Percentiles rank a stretch among this genome's conserved stretches.
These are phyloP conservation scores for Aphelocoma coerulescens DNA, from an alignment of 2,113 vertebrate genomes.

Conservation along the genomic window DNA sequence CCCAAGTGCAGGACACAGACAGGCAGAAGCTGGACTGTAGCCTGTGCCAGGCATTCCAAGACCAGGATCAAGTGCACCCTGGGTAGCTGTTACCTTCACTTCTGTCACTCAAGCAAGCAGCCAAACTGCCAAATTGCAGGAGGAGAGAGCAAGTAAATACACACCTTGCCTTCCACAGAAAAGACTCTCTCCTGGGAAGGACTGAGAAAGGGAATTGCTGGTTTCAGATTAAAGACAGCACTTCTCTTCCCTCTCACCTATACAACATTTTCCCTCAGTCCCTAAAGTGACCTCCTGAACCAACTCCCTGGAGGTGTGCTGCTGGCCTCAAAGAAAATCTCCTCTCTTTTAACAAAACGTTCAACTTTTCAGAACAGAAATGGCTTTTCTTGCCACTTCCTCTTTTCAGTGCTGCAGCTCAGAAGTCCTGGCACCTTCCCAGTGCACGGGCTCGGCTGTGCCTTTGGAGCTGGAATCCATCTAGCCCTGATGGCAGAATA, in stretches of 20 bases:
- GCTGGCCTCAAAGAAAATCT: not conserved
- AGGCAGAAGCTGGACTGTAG: not conserved
- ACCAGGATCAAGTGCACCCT: not conserved
- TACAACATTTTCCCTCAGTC: not conserved
- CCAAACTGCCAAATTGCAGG: not conserved
- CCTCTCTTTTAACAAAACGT: not conserved
- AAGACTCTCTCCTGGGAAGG: not conserved
- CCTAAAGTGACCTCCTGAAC: not conserved
- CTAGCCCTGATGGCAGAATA: not conserved
- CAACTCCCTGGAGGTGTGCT: not conserved
- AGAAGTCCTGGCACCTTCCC: not conserved
- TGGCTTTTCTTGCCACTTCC: not conserved
- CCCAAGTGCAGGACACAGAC: not conserved
- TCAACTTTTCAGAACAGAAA: not conserved
- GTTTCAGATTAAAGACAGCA: not conserved
- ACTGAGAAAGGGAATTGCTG: not conserved
- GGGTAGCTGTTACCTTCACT: not conserved
- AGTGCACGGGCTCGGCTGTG: fast-evolving
- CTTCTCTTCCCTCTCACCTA: not conserved
- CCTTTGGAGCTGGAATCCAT: not conserved
- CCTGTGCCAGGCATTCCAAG: not conserved
- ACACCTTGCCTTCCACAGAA: not conserved
- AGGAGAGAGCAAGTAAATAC: not conserved
- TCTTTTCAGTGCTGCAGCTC: not conserved
- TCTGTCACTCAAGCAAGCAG: not conserved